Conservation (phyloP, 2,888 invertebrate genomes). For the Ptychoptera contaminata region DNA sequence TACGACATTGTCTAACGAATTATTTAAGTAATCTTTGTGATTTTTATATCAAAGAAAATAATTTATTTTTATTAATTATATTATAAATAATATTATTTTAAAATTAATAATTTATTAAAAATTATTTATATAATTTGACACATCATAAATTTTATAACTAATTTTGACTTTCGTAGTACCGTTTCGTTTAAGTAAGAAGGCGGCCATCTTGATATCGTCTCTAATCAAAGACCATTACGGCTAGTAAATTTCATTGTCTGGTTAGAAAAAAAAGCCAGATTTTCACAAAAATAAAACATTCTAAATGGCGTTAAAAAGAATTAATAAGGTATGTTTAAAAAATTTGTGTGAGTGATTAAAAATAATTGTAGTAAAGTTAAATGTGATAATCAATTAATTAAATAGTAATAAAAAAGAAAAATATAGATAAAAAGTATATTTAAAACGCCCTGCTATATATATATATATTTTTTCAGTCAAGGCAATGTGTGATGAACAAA, state of each 20-base stretch:
- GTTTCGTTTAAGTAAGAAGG: constrained; percentile 47
- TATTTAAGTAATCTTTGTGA: too few species aligned
- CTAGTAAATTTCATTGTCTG: constrained; percentile 68
- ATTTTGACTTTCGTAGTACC: constrained; percentile 52
- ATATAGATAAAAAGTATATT: constrained; percentile 4
- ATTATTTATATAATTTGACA: too few species aligned
- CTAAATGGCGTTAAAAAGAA: constrained; percentile 93
- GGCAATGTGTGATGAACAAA: constrained; percentile 1
- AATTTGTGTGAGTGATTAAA: constrained; percentile 13
- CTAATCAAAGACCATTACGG: constrained; percentile 68
- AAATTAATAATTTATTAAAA: too few species aligned
- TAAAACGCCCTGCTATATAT: constrained; percentile 3
- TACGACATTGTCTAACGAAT: too few species aligned
- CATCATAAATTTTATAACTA: neutral
- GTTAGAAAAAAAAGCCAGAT: constrained; percentile 49
- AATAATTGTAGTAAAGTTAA: constrained; percentile 10
- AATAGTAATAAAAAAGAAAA: neutral
- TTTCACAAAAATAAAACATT: constrained; percentile 47
- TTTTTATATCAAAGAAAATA: too few species aligned
- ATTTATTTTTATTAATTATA: too few species aligned
- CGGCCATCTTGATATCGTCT: constrained; percentile 69
- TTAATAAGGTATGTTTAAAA: constrained; percentile 73
- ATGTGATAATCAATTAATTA: neutral
- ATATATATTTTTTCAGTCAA: constrained; percentile 3
- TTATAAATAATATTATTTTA: too few species aligned